Evolutionary conservation across 2,888 invertebrate genomes (phyloP), one percentile per base, ranked within the genome.

Genomic region (Toxonevra muliebris): DNA sequence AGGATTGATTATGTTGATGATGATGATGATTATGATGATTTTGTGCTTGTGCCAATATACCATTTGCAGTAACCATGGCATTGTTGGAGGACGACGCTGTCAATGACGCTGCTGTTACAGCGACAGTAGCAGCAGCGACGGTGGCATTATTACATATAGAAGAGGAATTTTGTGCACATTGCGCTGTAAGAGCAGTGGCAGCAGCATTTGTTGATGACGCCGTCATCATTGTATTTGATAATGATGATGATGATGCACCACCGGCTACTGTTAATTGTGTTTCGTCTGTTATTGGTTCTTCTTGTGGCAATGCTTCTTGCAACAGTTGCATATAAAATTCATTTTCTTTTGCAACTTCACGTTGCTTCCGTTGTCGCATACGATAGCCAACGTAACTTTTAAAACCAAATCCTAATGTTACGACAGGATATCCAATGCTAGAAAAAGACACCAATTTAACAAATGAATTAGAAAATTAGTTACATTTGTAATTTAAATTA

Each of bases 341-440:
- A 87, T 97, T 97, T 87, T 96, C 95, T 86, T 93, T 94, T 73
- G 96, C 93, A 77, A 98, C 96, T 84, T 95, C 95, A 80, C 93
- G 91, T 87, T 97, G 97, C 83, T 93, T 92, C 75, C 96, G 90
- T 89, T 94, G 90, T 82, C 96, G 89, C 89, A 97, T 92, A 86
- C 95, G 90, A 86, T 93, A 94, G 76, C 94, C 93, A 73, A 97
- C 90, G 83, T 95, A 95, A 83, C 94, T 93, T 89, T 97, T 97
- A 81, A 97, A 94, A 79, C 96, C 95, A 87, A 97, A 96, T 76
- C 98, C 97, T 83, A 98, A 89, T 77, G 97, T 95, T 63, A 97
- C 95, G 76, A 95, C 94, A 69, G 97, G 97, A 89, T 96, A 98
- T 74, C 95, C 94, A 86, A 94, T 92, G 86, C 93, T 93, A 85